phyloP scores from a whole-genome alignment of 2,113 vertebrate genomes.

The Cacatua alba region DNA sequence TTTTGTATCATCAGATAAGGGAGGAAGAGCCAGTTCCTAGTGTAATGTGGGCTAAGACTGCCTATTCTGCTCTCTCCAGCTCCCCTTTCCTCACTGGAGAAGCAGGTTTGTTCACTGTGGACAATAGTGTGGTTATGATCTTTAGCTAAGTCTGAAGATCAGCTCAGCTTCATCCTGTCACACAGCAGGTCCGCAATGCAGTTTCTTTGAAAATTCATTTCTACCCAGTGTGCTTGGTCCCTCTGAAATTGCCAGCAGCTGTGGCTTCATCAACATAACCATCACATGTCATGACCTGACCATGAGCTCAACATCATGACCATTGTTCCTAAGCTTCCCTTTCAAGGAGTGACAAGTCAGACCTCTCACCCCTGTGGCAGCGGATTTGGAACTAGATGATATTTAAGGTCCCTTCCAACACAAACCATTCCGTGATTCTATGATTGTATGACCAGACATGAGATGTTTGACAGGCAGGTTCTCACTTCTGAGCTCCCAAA shows the following conservation, averaged over 20 bases:
- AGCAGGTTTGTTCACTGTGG: background rate
- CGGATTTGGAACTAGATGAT: fast-evolving
- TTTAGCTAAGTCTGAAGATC: background rate
- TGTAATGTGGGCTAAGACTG: background rate
- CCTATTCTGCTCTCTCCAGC: background rate
- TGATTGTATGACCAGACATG: background rate
- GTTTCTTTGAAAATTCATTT: background rate
- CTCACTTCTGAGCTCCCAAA: background rate
- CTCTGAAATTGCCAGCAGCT: background rate
- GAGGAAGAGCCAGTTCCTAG: background rate
- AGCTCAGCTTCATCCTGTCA: background rate
- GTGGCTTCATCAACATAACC: background rate
- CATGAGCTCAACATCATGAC: background rate
- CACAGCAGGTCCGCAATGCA: fast-evolving
- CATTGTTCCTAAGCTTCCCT: background rate
- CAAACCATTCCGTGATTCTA: background rate
- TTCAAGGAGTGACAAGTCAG: background rate
- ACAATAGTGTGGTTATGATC: background rate
- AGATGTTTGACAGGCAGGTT: background rate
- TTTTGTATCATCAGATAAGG: background rate
- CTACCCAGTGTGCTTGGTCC: background rate
- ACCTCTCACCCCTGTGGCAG: background rate
- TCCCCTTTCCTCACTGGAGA: background rate
- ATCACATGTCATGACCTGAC: background rate
- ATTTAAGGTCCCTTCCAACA: background rate